Conservation (phyloP, 2,888 invertebrate species). For the Chouioia cunea region DNA sequence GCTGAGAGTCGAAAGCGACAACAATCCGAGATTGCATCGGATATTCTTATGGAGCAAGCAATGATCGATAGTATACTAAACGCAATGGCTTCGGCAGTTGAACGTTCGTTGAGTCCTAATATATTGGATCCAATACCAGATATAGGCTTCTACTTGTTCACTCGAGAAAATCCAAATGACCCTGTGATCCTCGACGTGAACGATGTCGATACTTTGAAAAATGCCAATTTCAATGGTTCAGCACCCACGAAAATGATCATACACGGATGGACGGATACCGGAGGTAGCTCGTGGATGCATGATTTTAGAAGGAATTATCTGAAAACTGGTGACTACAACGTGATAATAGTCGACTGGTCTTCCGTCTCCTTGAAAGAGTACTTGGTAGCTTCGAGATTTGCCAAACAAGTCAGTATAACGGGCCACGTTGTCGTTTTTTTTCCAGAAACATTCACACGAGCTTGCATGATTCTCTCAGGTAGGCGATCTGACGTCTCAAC, state of each 20-base stretch:
- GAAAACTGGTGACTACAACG: slow-evolving; percentile 66
- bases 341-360: slow-evolving; percentile 71
- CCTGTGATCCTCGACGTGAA: slow-evolving; percentile 49
- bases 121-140: slow-evolving; percentile 42
- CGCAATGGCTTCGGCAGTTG: slow-evolving; percentile 38
- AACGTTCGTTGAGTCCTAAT: slow-evolving; percentile 36
- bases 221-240: slow-evolving; percentile 51
- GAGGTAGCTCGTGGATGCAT: slow-evolving; percentile 58
- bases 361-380: slow-evolving; percentile 57
- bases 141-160: slow-evolving; percentile 57
- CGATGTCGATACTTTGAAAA: slow-evolving; percentile 49
- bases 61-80: slow-evolving; percentile 48
- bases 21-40: slow-evolving; percentile 41
- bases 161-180: slow-evolving; percentile 52
- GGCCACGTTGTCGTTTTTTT: too few relatives aligned
- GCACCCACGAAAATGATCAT: slow-evolving; percentile 66
- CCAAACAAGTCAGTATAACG: slow-evolving; percentile 30
- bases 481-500: slow-evolving; percentile 58
- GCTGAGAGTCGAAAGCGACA: slow-evolving; percentile 15
- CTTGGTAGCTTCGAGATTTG: slow-evolving; percentile 53
- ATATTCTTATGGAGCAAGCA: slow-evolving; percentile 44
- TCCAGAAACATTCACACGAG: too few relatives aligned
- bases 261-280: slow-evolving; percentile 69
- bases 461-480: slow-evolving; percentile 49
- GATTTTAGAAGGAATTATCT: slow-evolving; percentile 67